These are phyloP conservation scores for Porites evermanni DNA, from an alignment of 92 coral and sea anemone species.

Conservation along the genomic window DNA sequence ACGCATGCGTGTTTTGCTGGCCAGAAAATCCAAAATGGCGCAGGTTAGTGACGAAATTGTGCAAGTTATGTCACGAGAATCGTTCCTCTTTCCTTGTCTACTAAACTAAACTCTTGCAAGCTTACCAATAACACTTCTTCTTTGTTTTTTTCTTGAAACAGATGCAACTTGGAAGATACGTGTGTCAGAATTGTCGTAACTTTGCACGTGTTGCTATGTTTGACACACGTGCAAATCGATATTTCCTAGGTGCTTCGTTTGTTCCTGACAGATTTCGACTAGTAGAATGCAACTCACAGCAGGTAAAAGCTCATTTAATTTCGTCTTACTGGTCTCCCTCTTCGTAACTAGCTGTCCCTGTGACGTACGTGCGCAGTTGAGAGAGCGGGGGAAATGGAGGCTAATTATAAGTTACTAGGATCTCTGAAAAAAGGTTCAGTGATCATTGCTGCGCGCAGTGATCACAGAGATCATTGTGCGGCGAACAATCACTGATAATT, in stretches of 20 bases:
- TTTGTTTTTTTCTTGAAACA: neutral
- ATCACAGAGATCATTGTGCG: too few species aligned
- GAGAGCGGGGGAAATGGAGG: too few species aligned
- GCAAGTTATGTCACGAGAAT: conserved; percentile 19
- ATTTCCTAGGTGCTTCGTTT: neutral
- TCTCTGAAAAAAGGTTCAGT: too few species aligned
- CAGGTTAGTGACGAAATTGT: conserved; percentile 79
- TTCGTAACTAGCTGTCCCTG: neutral
- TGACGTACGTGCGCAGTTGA: neutral
- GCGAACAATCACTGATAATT: too few species aligned
- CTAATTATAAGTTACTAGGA: too few species aligned
- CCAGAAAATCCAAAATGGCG: conserved; percentile 80
- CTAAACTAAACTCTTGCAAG: neutral
- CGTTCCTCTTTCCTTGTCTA: neutral
- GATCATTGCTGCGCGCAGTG: too few species aligned
- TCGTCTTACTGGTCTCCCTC: neutral
- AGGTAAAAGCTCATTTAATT: conserved; percentile 34
- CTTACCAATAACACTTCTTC: neutral
- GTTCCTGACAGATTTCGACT: conserved; percentile 31
- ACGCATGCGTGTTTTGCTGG: conserved; percentile 11
- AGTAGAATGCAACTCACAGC: conserved; percentile 47
- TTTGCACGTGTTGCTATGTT: conserved; percentile 64
- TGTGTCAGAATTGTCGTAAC: conserved; percentile 79
- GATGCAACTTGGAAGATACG: conserved; percentile 78
- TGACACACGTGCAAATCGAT: conserved; percentile 73